A percentile compares a stretch with the other conserved stretches of the same genome.
Conservation (phyloP, 2,888 invertebrate species). For the Cerastis leucographa region DNA sequence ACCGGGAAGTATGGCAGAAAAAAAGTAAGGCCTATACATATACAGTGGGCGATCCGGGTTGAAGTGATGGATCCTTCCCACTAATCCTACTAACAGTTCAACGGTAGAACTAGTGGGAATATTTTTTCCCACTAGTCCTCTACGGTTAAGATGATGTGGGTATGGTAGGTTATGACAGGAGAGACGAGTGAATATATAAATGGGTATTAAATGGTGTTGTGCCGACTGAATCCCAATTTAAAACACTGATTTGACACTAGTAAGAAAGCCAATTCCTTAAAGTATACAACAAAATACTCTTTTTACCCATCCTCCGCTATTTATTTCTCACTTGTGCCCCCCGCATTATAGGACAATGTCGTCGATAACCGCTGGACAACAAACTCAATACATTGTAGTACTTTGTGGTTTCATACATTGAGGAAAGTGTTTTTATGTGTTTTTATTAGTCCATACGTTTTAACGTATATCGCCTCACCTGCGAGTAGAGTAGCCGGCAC, state of each 20-base stretch:
- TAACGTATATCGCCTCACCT: slow-evolving; percentile 56
- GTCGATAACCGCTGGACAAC: slow-evolving; percentile 41
- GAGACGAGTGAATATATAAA: too few relatives aligned
- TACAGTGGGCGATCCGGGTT: background rate
- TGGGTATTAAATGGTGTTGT: too few relatives aligned
- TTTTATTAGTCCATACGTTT: slow-evolving; percentile 44
- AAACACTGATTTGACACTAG: too few relatives aligned
- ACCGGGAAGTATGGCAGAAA: background rate
- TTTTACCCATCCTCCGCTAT: background rate
- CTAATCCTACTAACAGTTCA: too few relatives aligned
- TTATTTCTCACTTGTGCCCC: slow-evolving; percentile 27
- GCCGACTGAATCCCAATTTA: too few relatives aligned
- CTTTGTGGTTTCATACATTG: slow-evolving; percentile 39
- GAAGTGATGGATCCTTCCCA: background rate
- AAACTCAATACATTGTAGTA: slow-evolving; percentile 41
- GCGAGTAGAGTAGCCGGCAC: slow-evolving; percentile 17
- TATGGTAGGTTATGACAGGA: too few relatives aligned
- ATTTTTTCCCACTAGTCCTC: too few relatives aligned
- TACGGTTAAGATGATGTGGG: too few relatives aligned
- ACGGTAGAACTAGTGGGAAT: too few relatives aligned
- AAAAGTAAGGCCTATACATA: background rate
- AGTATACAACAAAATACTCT: too few relatives aligned
- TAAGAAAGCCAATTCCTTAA: too few relatives aligned
- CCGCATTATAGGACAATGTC: slow-evolving; percentile 35
- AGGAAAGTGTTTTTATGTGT: slow-evolving; percentile 36